A percentile compares a stretch with the other conserved stretches of the same genome.
These are phyloP conservation scores for Hesperophylax magnus DNA, from an alignment of 1,140 invertebrate genomes.

Conservation along the genomic window DNA sequence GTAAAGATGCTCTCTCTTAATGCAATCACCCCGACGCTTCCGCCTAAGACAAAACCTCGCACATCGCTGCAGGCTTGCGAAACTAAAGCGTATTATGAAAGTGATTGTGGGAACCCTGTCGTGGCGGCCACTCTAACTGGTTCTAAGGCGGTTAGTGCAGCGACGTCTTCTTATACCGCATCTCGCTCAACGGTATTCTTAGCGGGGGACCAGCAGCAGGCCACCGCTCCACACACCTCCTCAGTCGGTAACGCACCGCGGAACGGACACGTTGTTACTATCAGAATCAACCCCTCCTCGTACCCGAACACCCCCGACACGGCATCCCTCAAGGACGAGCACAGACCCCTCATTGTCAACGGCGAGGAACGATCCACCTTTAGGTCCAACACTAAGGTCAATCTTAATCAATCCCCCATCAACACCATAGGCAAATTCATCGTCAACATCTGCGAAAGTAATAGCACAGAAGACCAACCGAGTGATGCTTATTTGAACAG, in stretches of 20 bases:
- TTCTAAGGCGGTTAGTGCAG: constrained; percentile 47
- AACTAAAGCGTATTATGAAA: background rate
- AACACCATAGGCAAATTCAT: constrained; percentile 60
- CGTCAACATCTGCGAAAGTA: constrained; percentile 60
- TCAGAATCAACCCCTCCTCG: constrained; percentile 75
- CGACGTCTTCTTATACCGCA: constrained; percentile 52
- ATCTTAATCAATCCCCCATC: constrained; percentile 50
- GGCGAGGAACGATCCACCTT: constrained; percentile 43
- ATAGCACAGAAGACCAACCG: constrained; percentile 28
- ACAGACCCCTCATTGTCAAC: constrained; percentile 60
- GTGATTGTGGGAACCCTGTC: constrained; percentile 30
- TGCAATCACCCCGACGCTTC: constrained; percentile 39
- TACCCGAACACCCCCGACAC: constrained; percentile 59
- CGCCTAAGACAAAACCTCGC: constrained; percentile 49
- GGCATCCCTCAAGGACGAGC: constrained; percentile 64
- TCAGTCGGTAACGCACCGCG: constrained; percentile 62
- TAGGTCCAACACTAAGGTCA: constrained; percentile 51
- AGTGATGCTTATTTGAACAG: constrained; percentile 52
- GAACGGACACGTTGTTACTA: constrained; percentile 76
- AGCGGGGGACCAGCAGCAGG: constrained; percentile 66
- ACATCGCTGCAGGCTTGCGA: background rate
- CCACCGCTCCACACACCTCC: constrained; percentile 60
- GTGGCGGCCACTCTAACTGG: constrained; percentile 42
- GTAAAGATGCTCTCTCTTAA: constrained; percentile 45
- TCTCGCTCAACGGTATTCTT: constrained; percentile 75